Conservation (phyloP, 2,888 invertebrate genomes). For the Aspidapion aeneum region DNA sequence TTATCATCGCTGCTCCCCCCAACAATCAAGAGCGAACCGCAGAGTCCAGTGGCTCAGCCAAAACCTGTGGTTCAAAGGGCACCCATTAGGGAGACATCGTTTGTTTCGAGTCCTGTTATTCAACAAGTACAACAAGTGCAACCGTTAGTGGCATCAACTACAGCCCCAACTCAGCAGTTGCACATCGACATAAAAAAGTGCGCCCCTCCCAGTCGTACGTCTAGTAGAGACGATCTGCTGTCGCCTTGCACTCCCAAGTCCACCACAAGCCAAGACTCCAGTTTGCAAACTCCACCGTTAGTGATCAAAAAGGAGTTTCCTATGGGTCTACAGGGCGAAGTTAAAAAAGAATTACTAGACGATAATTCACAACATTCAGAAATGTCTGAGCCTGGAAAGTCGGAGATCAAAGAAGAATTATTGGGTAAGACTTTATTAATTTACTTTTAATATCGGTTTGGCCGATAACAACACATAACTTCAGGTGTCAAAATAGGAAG, state of each 20-base stretch:
- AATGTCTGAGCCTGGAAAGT: constrained; percentile 58
- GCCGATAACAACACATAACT: too few relatives aligned
- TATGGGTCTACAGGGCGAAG: constrained; percentile 54
- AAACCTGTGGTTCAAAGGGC: constrained; percentile 35
- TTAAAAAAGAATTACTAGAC: constrained; percentile 69
- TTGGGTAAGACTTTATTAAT: too few relatives aligned
- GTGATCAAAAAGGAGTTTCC: constrained; percentile 54
- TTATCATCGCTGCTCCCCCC: constrained; percentile 53
- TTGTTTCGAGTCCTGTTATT: constrained; percentile 51
- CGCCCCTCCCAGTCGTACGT: constrained; percentile 46
- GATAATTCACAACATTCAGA: constrained; percentile 66
- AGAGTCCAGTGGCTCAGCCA: constrained; percentile 53
- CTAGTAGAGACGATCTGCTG: constrained; percentile 48
- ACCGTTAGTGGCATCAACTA: constrained; percentile 42
- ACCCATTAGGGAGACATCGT: constrained; percentile 54
- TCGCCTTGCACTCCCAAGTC: constrained; percentile 46
- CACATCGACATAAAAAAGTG: constrained; percentile 51
- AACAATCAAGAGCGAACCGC: constrained; percentile 47
- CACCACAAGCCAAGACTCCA: constrained; percentile 46
- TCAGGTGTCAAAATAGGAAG: too few relatives aligned
- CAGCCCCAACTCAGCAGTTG: constrained; percentile 46
- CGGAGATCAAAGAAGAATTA: constrained; percentile 59
- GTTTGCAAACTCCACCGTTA: constrained; percentile 46
- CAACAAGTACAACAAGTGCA: constrained; percentile 28
- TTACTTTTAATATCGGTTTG: too few relatives aligned